Evolutionary conservation across 2,113 vertebrate genomes (phyloP).

Genomic region (Tyrannus savana): DNA sequence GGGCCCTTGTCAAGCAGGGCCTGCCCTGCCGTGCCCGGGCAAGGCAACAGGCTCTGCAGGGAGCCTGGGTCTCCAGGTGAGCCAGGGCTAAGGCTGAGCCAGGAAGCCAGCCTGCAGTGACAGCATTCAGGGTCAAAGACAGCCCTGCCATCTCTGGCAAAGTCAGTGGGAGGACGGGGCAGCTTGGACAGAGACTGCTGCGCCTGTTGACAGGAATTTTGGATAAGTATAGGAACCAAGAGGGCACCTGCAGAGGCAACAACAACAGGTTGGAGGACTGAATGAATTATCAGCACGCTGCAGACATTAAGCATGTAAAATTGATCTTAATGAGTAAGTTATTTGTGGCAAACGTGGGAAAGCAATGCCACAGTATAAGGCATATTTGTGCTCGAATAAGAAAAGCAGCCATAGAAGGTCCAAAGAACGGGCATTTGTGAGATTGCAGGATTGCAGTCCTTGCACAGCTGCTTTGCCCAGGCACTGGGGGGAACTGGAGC

Average conservation of each 20-base stretch:
- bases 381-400: background rate
- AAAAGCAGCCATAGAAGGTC: background rate
- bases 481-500: background rate
- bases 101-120: background rate
- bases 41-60: background rate
- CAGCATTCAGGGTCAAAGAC: background rate
- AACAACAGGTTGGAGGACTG: background rate
- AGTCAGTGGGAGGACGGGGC: fast-evolving
- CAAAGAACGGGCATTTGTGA: background rate
- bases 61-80: background rate
- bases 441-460: background rate
- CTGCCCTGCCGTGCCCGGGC: fast-evolving
- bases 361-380: background rate
- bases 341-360: background rate
- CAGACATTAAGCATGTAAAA: background rate
- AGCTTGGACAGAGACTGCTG: background rate
- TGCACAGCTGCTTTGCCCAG: background rate
- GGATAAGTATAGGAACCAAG: background rate
- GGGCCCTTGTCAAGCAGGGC: fast-evolving
- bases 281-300: background rate
- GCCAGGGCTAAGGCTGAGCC: background rate
- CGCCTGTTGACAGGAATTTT: background rate
- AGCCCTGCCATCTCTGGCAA: background rate
- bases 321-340: background rate
- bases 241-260: background rate